Percentiles rank a stretch among this genome's conserved stretches.
Evolutionary conservation across 1,140 invertebrate genomes (phyloP).

Genomic region (Hirudo medicinalis): DNA sequence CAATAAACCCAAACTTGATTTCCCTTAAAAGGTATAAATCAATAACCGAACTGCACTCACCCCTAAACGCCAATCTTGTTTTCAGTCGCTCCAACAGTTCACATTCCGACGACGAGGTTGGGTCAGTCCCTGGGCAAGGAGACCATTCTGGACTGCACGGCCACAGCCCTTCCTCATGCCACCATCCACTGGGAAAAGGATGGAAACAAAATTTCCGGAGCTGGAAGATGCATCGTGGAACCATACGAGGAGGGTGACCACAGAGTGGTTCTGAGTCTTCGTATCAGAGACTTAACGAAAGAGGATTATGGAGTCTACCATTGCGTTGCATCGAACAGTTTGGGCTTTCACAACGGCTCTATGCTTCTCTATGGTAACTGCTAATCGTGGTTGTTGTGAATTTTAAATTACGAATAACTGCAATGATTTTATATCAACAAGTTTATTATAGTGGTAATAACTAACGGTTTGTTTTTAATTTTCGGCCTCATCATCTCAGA

Average conservation of each 20-base stretch:
- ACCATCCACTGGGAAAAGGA: constrained; percentile 67
- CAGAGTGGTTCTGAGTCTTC: constrained; percentile 68
- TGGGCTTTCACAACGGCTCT: constrained; percentile 69
- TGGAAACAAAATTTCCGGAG: neutral
- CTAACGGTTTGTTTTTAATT: no score
- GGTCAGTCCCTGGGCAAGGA: constrained; percentile 28
- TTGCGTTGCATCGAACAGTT: constrained; percentile 74
- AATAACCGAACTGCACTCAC: no score
- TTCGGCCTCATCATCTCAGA: no score
- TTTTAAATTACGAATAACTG: no score
- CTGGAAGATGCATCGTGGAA: constrained; percentile 43
- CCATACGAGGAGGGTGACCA: constrained; percentile 53
- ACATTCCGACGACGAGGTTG: constrained; percentile 27
- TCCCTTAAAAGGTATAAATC: no score
- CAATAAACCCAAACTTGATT: no score
- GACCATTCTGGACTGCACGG: constrained; percentile 62
- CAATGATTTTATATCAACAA: no score
- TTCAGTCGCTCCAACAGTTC: constrained; percentile 32
- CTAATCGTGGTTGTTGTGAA: neutral
- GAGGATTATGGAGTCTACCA: constrained; percentile 74
- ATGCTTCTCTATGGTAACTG: constrained; percentile 67
- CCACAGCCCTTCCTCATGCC: constrained; percentile 73
- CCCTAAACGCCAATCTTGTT: constrained; percentile 11
- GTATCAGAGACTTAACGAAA: constrained; percentile 60
- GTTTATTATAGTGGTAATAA: no score